phyloP scores from a whole-genome alignment of 2,797 vertebrate species.

The Harpagifer antarcticus region DNA sequence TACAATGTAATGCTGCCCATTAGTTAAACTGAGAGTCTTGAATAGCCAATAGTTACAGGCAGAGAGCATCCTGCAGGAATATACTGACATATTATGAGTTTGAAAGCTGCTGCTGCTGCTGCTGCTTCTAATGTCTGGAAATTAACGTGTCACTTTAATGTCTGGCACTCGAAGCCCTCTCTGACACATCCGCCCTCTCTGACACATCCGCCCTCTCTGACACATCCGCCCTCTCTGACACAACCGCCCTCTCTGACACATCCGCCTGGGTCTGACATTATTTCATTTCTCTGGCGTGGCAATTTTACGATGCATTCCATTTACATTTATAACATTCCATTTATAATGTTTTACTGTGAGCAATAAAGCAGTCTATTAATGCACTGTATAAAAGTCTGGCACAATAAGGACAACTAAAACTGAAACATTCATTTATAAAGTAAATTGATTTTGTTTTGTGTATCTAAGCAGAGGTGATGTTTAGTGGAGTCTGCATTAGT shows the following conservation, averaged over 20 bases:
- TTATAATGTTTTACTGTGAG: slow-evolving; percentile 58
- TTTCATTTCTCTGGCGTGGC: slow-evolving; percentile 36
- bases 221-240: too few species aligned
- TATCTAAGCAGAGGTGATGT: slow-evolving; percentile 10
- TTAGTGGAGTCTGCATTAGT: slow-evolving; percentile 6
- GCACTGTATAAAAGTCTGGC: slow-evolving; percentile 21
- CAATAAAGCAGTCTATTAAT: slow-evolving; percentile 49
- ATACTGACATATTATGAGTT: slow-evolving; percentile 63
- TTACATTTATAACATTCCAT: too few species aligned
- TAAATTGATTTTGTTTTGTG: slow-evolving; percentile 3
- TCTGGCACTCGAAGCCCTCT: slow-evolving; percentile 35
- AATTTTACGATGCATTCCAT: slow-evolving; percentile 53
- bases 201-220: too few species aligned
- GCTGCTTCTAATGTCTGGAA: slow-evolving; percentile 60
- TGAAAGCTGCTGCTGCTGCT: slow-evolving; percentile 40
- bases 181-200: too few species aligned
- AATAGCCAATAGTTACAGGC: slow-evolving; percentile 39
- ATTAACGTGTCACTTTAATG: slow-evolving; percentile 68
- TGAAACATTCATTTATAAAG: slow-evolving; percentile 13
- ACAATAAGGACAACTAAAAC: slow-evolving; percentile 1
- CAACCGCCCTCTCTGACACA: slow-evolving; percentile 31
- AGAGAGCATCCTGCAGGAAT: slow-evolving; percentile 53
- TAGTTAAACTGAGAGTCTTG: slow-evolving; percentile 22
- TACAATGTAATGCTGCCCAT: slow-evolving; percentile 17
- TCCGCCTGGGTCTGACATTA: slow-evolving; percentile 43